These are phyloP conservation scores for Montipora efflorescens DNA, from an alignment of 64 coral and sea anemone genomes.

Conservation along the genomic window DNA sequence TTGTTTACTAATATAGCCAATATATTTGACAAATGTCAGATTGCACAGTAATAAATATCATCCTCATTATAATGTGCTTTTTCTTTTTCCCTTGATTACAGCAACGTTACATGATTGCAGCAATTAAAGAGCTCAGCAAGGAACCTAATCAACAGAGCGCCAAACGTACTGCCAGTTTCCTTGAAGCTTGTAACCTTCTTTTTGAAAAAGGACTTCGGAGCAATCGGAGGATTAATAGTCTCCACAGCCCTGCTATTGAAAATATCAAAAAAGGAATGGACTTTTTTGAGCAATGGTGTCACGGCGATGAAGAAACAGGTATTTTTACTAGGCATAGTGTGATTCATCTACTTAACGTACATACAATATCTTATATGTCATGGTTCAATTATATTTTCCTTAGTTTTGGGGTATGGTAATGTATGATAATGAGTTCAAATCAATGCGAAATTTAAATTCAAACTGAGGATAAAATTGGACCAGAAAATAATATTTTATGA, in stretches of 20 bases:
- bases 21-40: too few relatives aligned
- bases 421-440: neutral
- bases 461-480: neutral
- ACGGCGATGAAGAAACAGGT: constrained; percentile 17
- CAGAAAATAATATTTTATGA: neutral
- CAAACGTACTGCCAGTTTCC: neutral
- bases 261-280: constrained; percentile 53
- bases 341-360: neutral
- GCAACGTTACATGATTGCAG: constrained; percentile 43
- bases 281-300: constrained; percentile 40
- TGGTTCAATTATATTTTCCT: constrained; percentile 3
- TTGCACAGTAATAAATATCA: too few relatives aligned
- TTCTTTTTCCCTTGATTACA: too few relatives aligned
- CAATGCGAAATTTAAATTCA: neutral
- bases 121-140: neutral
- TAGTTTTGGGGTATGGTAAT: neutral
- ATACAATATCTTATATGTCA: neutral
- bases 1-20: too few relatives aligned
- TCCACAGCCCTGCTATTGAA: constrained; percentile 3
- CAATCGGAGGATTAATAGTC: neutral
- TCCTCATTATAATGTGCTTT: too few relatives aligned
- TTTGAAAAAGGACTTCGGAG: constrained; percentile 45
- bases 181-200: constrained; percentile 45
- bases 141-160: constrained; percentile 4
- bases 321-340: neutral